phyloP scores from a whole-genome alignment of 2,888 invertebrate species.

The Pasiphila rectangulata region DNA sequence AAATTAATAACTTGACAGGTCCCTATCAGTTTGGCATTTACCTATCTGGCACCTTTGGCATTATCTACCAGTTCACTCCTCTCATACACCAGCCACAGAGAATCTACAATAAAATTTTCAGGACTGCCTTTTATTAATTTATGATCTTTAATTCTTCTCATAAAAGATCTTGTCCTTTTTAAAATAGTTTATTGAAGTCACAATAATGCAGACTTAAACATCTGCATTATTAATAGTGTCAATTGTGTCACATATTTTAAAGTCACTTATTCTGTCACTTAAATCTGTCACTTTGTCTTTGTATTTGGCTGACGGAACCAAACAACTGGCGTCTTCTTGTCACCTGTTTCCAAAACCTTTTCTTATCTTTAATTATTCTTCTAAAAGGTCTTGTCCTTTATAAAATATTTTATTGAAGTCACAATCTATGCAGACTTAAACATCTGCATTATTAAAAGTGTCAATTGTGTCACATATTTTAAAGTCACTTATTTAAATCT shows the following conservation, averaged over 20 bases:
- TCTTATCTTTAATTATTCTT: too few species aligned
- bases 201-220: not conserved
- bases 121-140: too few species aligned
- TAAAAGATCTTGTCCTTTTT: too few species aligned
- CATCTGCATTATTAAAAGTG: conserved; percentile 4
- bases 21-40: conserved; percentile 70
- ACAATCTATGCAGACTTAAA: not conserved
- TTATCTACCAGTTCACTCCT: conserved; percentile 10
- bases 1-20: conserved; percentile 69
- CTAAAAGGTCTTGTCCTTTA: too few species aligned
- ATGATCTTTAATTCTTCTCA: too few species aligned
- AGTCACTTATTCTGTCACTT: not conserved
- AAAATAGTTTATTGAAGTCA: not conserved
- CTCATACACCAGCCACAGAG: too few species aligned
- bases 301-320: conserved; percentile 73
- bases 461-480: conserved; percentile 18
- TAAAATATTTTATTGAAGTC: not conserved
- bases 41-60: conserved; percentile 61
- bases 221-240: conserved; percentile 10
- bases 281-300: conserved; percentile 28
- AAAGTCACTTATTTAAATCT: not conserved
- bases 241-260: conserved; percentile 15
- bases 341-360: conserved; percentile 90
- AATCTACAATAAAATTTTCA: too few species aligned
- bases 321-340: conserved; percentile 85